A percentile compares a stretch with the other conserved stretches of the same genome.
Conservation (phyloP, 2,797 vertebrate species). For the Pagetopsis macropterus region DNA sequence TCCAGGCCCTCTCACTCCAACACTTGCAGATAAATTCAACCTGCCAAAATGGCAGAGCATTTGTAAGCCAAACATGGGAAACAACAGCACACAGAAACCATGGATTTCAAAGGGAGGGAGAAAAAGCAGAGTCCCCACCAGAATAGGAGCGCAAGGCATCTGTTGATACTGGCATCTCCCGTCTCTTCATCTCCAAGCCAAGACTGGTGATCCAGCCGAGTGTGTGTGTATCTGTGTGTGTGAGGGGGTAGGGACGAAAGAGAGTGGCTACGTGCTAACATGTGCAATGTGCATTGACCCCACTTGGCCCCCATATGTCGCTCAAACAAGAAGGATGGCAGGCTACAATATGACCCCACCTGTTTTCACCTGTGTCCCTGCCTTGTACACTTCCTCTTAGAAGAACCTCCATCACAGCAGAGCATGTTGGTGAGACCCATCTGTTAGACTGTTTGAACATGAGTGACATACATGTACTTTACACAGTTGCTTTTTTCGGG, state of each 20-base stretch:
- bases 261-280: conserved; percentile 62
- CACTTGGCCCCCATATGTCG: conserved; percentile 78
- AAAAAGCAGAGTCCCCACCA: conserved; percentile 71
- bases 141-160: conserved; percentile 82
- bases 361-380: conserved; percentile 60
- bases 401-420: conserved; percentile 32
- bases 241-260: conserved; percentile 22
- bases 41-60: conserved; percentile 68
- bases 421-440: conserved; percentile 47
- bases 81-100: conserved; percentile 69
- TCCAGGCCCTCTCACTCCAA: conserved; percentile 60
- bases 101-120: conserved; percentile 72
- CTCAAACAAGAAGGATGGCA: conserved; percentile 60
- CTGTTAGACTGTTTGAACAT: conserved; percentile 50
- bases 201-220: conserved; percentile 69
- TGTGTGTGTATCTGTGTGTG: conserved; percentile 27
- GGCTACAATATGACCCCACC: conserved; percentile 51
- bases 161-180: conserved; percentile 80
- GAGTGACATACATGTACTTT: neutral
- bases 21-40: conserved; percentile 72
- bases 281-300: conserved; percentile 75
- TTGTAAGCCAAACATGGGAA: conserved; percentile 68
- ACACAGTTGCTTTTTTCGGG: neutral
- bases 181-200: conserved; percentile 77
- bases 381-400: conserved; percentile 52